These are phyloP conservation scores for Falco peregrinus DNA, from an alignment of 2,797 vertebrate genomes.

Conservation along the genomic window DNA sequence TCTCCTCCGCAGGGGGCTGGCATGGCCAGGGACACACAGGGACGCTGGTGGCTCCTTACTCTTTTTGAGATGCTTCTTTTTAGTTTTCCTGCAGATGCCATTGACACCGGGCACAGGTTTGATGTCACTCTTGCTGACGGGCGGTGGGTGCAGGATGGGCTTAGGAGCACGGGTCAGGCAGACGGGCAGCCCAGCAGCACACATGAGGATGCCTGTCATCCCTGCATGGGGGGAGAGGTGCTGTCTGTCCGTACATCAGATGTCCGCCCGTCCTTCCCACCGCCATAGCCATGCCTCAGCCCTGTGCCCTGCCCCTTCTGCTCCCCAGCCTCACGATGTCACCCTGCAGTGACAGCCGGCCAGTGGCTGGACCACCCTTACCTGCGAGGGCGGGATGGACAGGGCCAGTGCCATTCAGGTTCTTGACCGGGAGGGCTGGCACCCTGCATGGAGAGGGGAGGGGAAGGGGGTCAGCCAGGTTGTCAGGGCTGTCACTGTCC, in stretches of 20 bases:
- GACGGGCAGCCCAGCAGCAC: slow-evolving; percentile 92
- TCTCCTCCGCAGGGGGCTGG: neutral
- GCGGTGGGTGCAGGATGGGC: slow-evolving; percentile 92
- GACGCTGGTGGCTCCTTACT: slow-evolving; percentile 67
- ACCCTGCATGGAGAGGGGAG: slow-evolving; percentile 77
- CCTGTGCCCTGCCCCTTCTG: neutral
- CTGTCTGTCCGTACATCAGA: neutral
- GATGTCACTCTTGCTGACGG: slow-evolving; percentile 94
- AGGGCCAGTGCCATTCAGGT: slow-evolving; percentile 90
- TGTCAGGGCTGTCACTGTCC: neutral
- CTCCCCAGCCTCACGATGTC: neutral
- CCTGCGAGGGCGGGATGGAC: slow-evolving; percentile 95
- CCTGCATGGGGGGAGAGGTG: slow-evolving; percentile 71
- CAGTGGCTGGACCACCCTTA: slow-evolving; percentile 14
- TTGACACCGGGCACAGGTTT: slow-evolving; percentile 92
- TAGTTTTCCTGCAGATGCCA: slow-evolving; percentile 94
- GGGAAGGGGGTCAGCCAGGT: neutral
- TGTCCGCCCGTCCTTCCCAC: neutral
- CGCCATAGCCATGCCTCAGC: rapidly evolving
- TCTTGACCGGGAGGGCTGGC: slow-evolving; percentile 95
- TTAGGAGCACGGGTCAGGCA: slow-evolving; percentile 95
- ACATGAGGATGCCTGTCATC: slow-evolving; percentile 97
- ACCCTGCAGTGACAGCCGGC: rapidly evolving
- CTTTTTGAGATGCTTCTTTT: slow-evolving; percentile 94
- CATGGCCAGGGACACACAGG: rapidly evolving